Base-by-base conservation (phyloP, 2,113 vertebrate genomes). In the Alces alces region DNA sequence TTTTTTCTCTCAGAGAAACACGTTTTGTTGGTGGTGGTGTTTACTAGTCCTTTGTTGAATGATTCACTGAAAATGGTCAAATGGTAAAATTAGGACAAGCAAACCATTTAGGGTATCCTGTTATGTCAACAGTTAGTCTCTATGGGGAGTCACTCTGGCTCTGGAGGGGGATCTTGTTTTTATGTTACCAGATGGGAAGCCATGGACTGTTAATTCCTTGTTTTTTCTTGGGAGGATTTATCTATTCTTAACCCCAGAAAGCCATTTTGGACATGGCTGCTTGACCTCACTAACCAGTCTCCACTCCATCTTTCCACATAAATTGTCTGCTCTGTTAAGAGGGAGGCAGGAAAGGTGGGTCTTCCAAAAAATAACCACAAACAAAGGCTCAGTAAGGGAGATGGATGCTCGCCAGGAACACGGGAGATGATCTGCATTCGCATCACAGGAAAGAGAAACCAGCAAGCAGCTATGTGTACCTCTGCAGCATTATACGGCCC, bases 401-500 rank as follows among this genome's bases (percentile, higher is more conserved):
- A 13, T 27, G 7, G 12, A 19, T 21, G 6, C 3, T 86, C n/a
- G 8, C 1, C 25, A n/a, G 54, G 82, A 73, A 39, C 19, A 2
- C 3, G 45, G 61, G 36, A 2, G 28, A 11, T 25, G 80, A 39
- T 76, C 15, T 27, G 1, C 4, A 2, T 64, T 43, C 39, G 28
- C 4, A 1, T 86, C 21, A 13, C 8, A 25, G 88, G 54, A 39
- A n/a, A 78, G 33, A 50, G 14, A 50, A 33, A 16, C 2, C 25
- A 11, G 5, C 11, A 30, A 11, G 7, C 14, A 2, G 4, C 19
- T 43, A 0, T 27, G 1, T 66, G 6, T 5, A 17, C 5, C 30
- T 76, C 43, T 50, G 36, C 2, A 14, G 11, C 55, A 6, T 27
- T 7, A 5, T 5, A 2, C 0, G 0, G 8, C 11, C 4, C 19